Evolutionary conservation across 2,113 vertebrate genomes (phyloP), one percentile per base, ranked within the genome.

Genomic region (Malurus melanocephalus): DNA sequence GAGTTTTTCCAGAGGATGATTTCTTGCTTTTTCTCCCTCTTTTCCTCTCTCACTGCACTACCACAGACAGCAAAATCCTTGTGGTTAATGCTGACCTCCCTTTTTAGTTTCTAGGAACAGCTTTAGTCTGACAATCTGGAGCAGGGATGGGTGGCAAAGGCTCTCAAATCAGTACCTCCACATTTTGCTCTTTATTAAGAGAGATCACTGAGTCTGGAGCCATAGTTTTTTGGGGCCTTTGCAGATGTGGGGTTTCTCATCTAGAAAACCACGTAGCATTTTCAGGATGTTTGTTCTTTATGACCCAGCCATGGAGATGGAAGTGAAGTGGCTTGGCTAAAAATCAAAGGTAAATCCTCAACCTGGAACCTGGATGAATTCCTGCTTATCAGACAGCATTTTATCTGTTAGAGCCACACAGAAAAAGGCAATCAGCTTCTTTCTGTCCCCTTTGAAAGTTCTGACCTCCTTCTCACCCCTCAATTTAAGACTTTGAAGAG

Each of bases 191-290:
- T 64, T 84, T 49, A 13, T 67, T 16, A 64, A 32, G 11, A 32
- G 8, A 48, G 22, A 6, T 24, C 66, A 35, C 61, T 13, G 15
- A 23, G 46, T 32, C 48, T 4, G 10, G 12, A 33, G 42, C 55
- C 4, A 0, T 7, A 35, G 15, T 5, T 82, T 16, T 18, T 46
- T 46, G 17, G 0, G 11, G 33, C 7, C 17, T 69, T 79, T 51
- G 38, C 52, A 85, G 42, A 16, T 35, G 15, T 33, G 16, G 22
- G 15, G 48, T 91, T 89, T 85, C 40, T 82, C 19, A 23, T 12
- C 14, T 16, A 40, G 48, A 51, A 73, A 85, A 26, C 10, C 10
- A 38, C 1, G 43, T 40, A 69, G 35, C 17, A 21, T 35, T 35
- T 35, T 30, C 40, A 60, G 43, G 48, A 27, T 3, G 0, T 12